Conservation (phyloP, 64 coral and sea anemone genomes). For the Hydrozoanthus tunicans region DNA sequence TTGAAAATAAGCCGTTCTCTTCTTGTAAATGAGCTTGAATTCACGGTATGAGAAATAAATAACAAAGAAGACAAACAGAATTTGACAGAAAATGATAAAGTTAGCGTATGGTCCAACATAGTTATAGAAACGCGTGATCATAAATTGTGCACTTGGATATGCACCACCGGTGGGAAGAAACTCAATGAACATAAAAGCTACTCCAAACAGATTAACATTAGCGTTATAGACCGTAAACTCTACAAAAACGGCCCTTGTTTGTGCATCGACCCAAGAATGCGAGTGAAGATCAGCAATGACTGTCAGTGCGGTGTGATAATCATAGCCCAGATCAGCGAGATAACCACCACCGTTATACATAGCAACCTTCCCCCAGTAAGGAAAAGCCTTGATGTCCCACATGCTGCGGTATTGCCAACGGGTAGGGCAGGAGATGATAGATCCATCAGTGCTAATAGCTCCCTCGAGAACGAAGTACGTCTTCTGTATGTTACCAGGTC, state of each 20-base stretch:
- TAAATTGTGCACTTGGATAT: slow-evolving; percentile 61
- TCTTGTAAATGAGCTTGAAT: slow-evolving; percentile 73
- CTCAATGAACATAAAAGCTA: slow-evolving; percentile 85
- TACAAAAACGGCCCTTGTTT: slow-evolving; percentile 74
- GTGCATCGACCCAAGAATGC: slow-evolving; percentile 70
- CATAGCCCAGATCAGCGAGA: slow-evolving; percentile 85
- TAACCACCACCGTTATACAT: slow-evolving; percentile 86
- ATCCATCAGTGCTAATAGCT: slow-evolving; percentile 72
- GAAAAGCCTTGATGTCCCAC: slow-evolving; percentile 74
- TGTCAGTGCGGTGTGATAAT: slow-evolving; percentile 81
- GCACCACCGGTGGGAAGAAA: slow-evolving; percentile 85
- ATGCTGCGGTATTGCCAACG: slow-evolving; percentile 70
- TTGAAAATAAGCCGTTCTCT: slow-evolving; percentile 69
- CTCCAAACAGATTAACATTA: slow-evolving; percentile 84
- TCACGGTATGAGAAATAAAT: slow-evolving; percentile 92
- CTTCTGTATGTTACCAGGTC: slow-evolving; percentile 40
- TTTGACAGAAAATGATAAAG: slow-evolving; percentile 67
- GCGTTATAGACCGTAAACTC: slow-evolving; percentile 95
- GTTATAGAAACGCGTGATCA: slow-evolving; percentile 69
- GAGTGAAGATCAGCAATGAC: slow-evolving; percentile 92
- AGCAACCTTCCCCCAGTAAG: slow-evolving; percentile 75
- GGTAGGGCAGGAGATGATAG: slow-evolving; percentile 80
- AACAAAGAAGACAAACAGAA: slow-evolving; percentile 77
- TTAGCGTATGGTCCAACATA: slow-evolving; percentile 54
- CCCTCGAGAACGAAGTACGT: slow-evolving; percentile 72